Conservation (phyloP, 1,140 invertebrate genomes). For the Arion vulgaris region DNA sequence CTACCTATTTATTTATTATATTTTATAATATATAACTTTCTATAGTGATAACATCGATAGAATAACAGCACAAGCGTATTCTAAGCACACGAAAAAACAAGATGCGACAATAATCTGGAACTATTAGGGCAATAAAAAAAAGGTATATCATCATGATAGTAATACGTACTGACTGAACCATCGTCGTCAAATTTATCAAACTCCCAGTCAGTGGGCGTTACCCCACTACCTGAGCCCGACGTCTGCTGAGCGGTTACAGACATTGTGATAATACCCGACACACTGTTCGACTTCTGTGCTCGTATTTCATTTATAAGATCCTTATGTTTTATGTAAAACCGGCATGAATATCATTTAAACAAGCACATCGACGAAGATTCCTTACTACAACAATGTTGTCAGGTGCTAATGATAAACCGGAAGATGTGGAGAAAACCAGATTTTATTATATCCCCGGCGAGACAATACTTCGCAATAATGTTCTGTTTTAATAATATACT, state of each 20-base stretch:
- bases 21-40: no score
- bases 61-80: no score
- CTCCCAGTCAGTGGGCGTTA: slow-evolving; percentile 67
- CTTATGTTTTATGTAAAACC: background rate
- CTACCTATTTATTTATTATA: no score
- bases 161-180: slow-evolving; percentile 69
- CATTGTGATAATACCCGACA: background rate
- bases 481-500: no score
- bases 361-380: background rate
- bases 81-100: no score
- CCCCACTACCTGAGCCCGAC: slow-evolving; percentile 46
- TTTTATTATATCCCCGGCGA: no score
- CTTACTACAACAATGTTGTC: background rate
- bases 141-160: no score
- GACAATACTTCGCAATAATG: no score
- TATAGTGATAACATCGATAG: no score
- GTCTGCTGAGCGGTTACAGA: background rate
- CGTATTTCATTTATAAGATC: background rate
- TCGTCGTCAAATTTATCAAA: slow-evolving; percentile 73
- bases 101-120: no score
- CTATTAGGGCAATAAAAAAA: no score
- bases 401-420: background rate
- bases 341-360: background rate
- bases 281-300: background rate
- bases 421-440: no score